phyloP scores from a whole-genome alignment of 2,888 invertebrate species.

The Thecophora atra region DNA sequence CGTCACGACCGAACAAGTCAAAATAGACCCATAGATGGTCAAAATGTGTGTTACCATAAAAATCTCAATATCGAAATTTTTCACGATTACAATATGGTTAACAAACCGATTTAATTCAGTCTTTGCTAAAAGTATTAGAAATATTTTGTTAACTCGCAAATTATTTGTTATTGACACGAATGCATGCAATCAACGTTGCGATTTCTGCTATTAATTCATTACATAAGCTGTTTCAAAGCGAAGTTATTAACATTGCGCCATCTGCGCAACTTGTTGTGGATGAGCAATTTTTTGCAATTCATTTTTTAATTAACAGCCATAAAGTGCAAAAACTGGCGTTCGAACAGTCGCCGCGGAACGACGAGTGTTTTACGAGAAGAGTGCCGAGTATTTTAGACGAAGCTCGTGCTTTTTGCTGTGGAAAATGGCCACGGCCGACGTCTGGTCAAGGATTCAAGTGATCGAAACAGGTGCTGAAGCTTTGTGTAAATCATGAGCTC shows the following conservation, averaged over 20 bases:
- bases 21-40: too few species aligned
- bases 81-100: too few species aligned
- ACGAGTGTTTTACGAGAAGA: too few species aligned
- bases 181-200: conserved; percentile 7
- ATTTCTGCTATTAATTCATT: not conserved
- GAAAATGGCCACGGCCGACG: not conserved
- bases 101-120: too few species aligned
- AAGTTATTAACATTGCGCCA: not conserved
- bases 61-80: too few species aligned
- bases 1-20: too few species aligned
- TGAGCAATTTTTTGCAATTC: conserved; percentile 1
- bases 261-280: not conserved
- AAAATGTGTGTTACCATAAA: too few species aligned
- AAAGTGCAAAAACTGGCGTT: conserved; percentile 2
- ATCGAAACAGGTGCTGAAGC: not conserved
- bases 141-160: not conserved
- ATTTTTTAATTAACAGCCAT: not conserved
- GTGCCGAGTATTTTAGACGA: too few species aligned
- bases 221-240: conserved; percentile 1
- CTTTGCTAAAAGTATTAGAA: too few species aligned
- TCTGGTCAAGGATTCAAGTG: conserved; percentile 4
- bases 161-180: conserved; percentile 17
- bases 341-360: not conserved
- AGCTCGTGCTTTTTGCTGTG: not conserved
- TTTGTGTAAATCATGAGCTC: not conserved